Base-by-base conservation (phyloP, 2,113 vertebrate species). In the Amblyopsis rosae region DNA sequence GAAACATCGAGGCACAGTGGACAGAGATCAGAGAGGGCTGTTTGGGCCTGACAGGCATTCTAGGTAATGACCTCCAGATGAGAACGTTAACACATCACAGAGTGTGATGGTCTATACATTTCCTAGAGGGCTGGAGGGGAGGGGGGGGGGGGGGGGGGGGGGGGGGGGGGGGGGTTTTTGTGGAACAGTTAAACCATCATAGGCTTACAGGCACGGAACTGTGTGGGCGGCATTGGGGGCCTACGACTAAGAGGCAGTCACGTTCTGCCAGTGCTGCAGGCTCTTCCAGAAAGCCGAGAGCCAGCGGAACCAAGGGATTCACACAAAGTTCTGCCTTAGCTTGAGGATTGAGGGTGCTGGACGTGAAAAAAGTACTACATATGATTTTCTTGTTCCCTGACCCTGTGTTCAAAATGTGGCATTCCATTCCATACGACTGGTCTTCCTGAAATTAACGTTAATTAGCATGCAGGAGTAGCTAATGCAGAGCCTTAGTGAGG, bases 401-500 rank as follows among this genome's bases (percentile, higher is more conserved):
- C 32, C 35, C 3, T 58, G 11, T 70, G 13, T 69, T 56, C 13
- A 73, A 59, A 45, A 59, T 73, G 41, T n/a, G 54, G 19, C 50
- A 59, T 26, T 74, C 65, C 70, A 46, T 48, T 2, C 54, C 45
- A 56, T 65, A 68, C 73, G 15, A 9, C 55, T 60, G 58, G 62
- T 11, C 12, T 59, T 60, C 16, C 65, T 69, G 33, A 74, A 67
- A 45, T 70, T 47, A 9, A 70, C 53, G 60, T 11, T 73, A 46
- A 54, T 63, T 75, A 45, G 8, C 67, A 70, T 53, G 3, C 26
- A 26, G 26, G 26, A 26, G 26, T 19, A 12, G 6, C 72, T 80
- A 60, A 70, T 69, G 77, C 75, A 73, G 66, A 64, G 53, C 55
- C 47, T 48, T 84, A 76, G 76, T 77, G 83, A 57, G 69, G 50